Evolutionary conservation across 2,888 invertebrate species (phyloP).

Genomic region (Penaeus monodon): DNA sequence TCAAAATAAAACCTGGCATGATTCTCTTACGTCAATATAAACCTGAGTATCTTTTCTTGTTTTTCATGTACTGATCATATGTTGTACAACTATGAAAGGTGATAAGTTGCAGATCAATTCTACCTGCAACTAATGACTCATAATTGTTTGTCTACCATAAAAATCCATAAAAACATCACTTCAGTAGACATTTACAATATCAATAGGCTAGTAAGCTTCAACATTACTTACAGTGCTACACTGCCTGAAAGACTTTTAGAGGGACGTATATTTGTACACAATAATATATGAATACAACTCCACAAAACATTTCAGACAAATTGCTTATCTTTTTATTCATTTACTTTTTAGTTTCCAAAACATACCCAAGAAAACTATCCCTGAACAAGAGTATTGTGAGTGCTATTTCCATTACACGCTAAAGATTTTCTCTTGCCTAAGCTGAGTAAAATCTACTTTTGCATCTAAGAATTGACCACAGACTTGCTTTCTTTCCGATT

Average conservation of each 20-base stretch:
- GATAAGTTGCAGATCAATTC: no score
- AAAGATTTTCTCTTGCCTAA: background rate
- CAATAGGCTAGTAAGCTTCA: background rate
- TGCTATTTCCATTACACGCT: conserved; percentile 21
- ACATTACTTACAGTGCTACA: conserved; percentile 40
- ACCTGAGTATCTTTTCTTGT: background rate
- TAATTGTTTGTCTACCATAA: conserved; percentile 26
- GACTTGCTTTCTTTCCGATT: no score
- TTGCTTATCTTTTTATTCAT: background rate
- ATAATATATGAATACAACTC: conserved; percentile 28
- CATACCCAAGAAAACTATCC: conserved; percentile 31
- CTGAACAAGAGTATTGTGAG: conserved; percentile 58
- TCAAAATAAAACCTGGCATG: no score
- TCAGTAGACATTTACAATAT: conserved; percentile 2
- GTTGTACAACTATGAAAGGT: background rate
- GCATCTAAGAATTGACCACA: no score
- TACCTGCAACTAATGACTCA: conserved; percentile 9
- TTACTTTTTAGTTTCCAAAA: conserved; percentile 12
- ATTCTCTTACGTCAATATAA: no score
- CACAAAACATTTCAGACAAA: conserved; percentile 21
- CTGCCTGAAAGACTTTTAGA: conserved; percentile 53
- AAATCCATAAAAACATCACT: background rate
- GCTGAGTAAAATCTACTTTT: background rate
- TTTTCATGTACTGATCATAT: background rate
- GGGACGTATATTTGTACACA: conserved; percentile 61